Evolutionary conservation across 1,140 invertebrate species (phyloP).

Genomic region (Cecropterus lyciades): DNA sequence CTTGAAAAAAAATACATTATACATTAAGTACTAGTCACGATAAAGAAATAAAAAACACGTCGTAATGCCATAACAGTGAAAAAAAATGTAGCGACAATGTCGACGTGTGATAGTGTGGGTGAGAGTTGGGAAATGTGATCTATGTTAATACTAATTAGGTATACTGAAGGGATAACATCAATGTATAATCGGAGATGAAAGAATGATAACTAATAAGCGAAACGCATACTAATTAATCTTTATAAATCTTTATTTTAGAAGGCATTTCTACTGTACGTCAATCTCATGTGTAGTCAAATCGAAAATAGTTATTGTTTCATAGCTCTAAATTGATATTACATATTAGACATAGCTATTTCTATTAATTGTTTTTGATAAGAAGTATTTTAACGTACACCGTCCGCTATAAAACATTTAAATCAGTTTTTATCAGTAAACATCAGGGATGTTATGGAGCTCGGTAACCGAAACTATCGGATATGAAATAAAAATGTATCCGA

Average conservation of each 20-base stretch:
- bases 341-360: background rate
- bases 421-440: no score
- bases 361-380: background rate
- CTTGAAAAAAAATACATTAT: slow-evolving; percentile 44
- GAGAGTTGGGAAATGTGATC: slow-evolving; percentile 65
- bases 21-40: slow-evolving; percentile 72
- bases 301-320: background rate
- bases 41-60: slow-evolving; percentile 51
- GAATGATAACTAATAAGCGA: slow-evolving; percentile 18
- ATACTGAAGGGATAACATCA: slow-evolving; percentile 42
- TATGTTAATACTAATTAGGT: slow-evolving; percentile 57
- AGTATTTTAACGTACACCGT: no score
- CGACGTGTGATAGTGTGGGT: slow-evolving; percentile 55
- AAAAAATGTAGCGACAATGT: slow-evolving; percentile 49
- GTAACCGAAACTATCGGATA: no score
- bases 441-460: no score
- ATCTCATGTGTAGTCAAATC: background rate
- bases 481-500: no score
- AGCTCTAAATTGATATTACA: no score
- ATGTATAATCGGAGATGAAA: slow-evolving; percentile 7
- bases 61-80: slow-evolving; percentile 55
- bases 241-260: slow-evolving; percentile 38
- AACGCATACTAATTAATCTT: slow-evolving; percentile 15
- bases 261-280: slow-evolving; percentile 40
- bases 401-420: no score